Evolutionary conservation across 2,797 vertebrate species (phyloP), one percentile per base, ranked within the genome.

Genomic region (Danio aesculapii): DNA sequence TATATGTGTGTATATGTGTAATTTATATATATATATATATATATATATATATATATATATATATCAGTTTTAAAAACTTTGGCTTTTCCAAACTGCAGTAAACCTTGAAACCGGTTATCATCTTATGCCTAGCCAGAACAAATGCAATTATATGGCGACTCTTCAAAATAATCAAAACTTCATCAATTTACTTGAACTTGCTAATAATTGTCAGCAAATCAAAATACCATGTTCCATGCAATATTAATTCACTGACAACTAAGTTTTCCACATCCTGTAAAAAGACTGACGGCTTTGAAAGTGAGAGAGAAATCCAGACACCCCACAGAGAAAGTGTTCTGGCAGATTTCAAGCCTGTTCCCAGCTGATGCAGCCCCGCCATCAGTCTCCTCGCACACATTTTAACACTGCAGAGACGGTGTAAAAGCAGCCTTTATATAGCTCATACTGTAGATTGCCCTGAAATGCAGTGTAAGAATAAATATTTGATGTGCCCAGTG

Each of bases 401-500:
- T 63, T 79, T 62, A 63, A 79, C 68, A 63, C 57, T 71, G 68
- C 69, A 59, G 39, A 14, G 14, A 47, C 8, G 1, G 68, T 79
- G 77, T 62, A 62, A 79, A 79, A 79, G 68, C 47, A 72, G 41
- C 17, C 41, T 64, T 72, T 16, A 64, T 71, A 79, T 64, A 62
- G 61, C 44, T n/a, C 49, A 9, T 43, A 57, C 77, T 46, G 72
- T 68, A 79, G 77, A 70, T 21, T 79, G 47, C 68, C 61, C 17
- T 70, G 70, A 70, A 74, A 81, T 16, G 67, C 62, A 52, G 82
- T 49, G 68, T 41, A 79, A 73, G 58, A 70, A 81, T 86, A 73
- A 87, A 88, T 86, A 87, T 86, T 86, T 85, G 13, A 82, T 80
- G 52, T 71, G 21, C 66, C 77, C 76, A 59, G 69, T 84, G 82